Evolutionary conservation across 2,888 invertebrate species (phyloP), one percentile per base, ranked within the genome.

Genomic region (Apamea crenata): DNA sequence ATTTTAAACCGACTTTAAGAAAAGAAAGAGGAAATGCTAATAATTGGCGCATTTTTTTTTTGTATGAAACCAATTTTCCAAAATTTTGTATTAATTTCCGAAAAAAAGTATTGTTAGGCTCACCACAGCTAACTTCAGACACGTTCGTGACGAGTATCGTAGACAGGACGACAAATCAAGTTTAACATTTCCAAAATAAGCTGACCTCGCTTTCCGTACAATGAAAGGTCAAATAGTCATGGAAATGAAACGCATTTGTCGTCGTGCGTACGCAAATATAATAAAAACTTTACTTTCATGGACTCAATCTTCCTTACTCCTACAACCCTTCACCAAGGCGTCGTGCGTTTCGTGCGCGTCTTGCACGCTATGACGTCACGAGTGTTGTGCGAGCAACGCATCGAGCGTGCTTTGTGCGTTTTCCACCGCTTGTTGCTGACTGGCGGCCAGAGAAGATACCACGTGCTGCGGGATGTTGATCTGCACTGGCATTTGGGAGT

Each of bases 381-480:
- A 85, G 91, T 96, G 96, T 7, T 95, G 94, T 14, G 95, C 94
- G 7, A 96, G 91, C 25, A 96, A 87, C 18, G 94, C 94, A 93
- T 94, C 97, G 83, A 95, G 97, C 93, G 93, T 84, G 91, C 84
- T 85, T n/a, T 91, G 79, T 95, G 91, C 68, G 89, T 86, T 68
- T 14, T 71, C 71, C 21, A 44, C 61, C 2, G 97, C 97, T 47
- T 88, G 87, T 73, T 89, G 82, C 74, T 89, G 92, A 77, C 91
- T 88, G 10, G 92, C 93, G 65, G 93, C 92, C 65, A 96, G 93
- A 1, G 96, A 96, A 40, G 96, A 86, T 87, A 96, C 94, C 89
- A 97, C 94, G 93, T 97, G 97, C 87, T 97, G 97, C 25, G 98
- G 98, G 91, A 98, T 97, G 95, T 97, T 97, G 88, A 98, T 98